Conservation (phyloP, 1,140 invertebrate species). For the Popillia japonica region DNA sequence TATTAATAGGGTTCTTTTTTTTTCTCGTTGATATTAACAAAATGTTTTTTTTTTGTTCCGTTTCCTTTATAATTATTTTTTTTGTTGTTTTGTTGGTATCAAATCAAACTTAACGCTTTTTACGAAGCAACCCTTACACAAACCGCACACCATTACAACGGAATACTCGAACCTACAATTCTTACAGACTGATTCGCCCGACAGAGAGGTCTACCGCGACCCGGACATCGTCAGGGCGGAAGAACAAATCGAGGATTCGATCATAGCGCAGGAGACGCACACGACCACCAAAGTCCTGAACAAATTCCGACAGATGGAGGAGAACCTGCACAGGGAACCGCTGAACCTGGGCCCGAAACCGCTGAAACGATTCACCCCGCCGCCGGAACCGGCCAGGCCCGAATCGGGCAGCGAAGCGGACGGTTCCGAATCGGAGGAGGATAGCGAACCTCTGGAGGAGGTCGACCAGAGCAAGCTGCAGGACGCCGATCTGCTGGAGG, state of each 20-base stretch:
- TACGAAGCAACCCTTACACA: neutral
- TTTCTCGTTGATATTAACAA: conserved; percentile 15
- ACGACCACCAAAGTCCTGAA: conserved; percentile 85
- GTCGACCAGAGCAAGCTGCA: conserved; percentile 63
- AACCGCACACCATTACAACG: neutral
- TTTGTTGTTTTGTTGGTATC: conserved; percentile 33
- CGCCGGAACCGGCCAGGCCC: conserved; percentile 71
- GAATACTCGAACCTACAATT: neutral
- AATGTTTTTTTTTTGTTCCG: neutral
- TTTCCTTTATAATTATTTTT: neutral
- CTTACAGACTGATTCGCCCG: conserved; percentile 70
- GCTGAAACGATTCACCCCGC: conserved; percentile 87
- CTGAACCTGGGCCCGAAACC: conserved; percentile 77
- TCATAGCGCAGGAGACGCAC: conserved; percentile 70
- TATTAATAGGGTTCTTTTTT: neutral
- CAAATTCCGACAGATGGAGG: conserved; percentile 88
- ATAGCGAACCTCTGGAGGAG: conserved; percentile 69
- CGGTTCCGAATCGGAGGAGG: conserved; percentile 61
- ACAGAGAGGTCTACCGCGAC: conserved; percentile 78
- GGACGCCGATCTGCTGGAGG: conserved; percentile 51
- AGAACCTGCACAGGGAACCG: conserved; percentile 68
- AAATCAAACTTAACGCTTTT: neutral
- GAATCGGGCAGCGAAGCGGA: conserved; percentile 63
- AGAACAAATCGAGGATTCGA: conserved; percentile 67
- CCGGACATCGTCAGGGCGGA: conserved; percentile 76